A percentile compares a stretch with the other conserved stretches of the same genome.
These are phyloP conservation scores for Coendou prehensilis DNA, from an alignment of 2,797 vertebrate species.

Conservation along the genomic window DNA sequence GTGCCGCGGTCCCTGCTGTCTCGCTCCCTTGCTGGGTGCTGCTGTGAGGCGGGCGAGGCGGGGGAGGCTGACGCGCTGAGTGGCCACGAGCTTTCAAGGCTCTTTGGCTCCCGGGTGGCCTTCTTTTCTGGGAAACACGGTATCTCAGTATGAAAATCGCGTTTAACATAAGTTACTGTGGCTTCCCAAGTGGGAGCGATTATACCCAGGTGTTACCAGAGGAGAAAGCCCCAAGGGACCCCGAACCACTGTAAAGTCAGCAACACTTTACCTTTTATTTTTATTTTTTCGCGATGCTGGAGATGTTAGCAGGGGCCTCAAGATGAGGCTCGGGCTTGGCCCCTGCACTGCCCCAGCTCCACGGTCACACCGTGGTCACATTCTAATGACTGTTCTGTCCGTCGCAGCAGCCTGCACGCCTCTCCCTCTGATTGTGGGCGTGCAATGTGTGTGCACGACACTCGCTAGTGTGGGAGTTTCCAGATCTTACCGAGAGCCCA, in stretches of 20 bases:
- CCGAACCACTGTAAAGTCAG: neutral
- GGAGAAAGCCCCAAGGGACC: neutral
- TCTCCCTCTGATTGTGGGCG: neutral
- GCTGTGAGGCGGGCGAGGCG: too few relatives aligned
- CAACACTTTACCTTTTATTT: neutral
- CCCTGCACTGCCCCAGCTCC: neutral
- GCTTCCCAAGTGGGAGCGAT: too few relatives aligned
- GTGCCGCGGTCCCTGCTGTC: too few relatives aligned
- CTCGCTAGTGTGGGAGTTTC: neutral
- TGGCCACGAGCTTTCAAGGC: too few relatives aligned
- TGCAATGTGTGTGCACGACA: too few relatives aligned
- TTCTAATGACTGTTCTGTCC: neutral
- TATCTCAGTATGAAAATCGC: neutral
- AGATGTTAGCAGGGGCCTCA: neutral
- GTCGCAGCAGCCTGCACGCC: neutral
- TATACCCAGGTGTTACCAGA: neutral
- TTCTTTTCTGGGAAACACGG: too few relatives aligned
- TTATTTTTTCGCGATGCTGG: neutral
- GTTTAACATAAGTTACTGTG: fast-evolving
- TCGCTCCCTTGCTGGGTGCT: too few relatives aligned
- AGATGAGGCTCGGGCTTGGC: neutral
- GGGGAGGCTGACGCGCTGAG: too few relatives aligned
- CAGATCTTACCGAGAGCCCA: neutral
- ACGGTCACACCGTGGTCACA: neutral
- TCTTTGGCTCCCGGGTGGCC: too few relatives aligned